Conservation (phyloP, 2,888 invertebrate genomes). For the Drosophila trichaetosa region DNA sequence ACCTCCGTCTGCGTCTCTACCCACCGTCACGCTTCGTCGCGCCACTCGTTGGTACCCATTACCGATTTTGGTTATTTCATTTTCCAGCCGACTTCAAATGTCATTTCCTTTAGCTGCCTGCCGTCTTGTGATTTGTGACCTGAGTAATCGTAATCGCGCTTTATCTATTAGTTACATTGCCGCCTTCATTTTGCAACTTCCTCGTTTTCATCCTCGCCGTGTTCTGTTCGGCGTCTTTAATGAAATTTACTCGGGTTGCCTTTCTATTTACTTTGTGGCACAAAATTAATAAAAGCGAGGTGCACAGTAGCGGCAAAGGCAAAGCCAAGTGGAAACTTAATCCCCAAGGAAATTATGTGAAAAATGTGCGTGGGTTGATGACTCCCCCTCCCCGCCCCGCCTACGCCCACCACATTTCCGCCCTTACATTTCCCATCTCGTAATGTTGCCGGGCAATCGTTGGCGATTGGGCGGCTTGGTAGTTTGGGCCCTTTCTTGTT, state of each 20-base stretch:
- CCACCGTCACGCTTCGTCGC: background rate
- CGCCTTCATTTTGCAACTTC: conserved; percentile 37
- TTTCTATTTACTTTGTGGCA: conserved; percentile 74
- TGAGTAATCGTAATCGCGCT: conserved; percentile 67
- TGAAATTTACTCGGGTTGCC: conserved; percentile 71
- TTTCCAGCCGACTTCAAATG: conserved; percentile 72
- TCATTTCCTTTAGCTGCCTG: conserved; percentile 60
- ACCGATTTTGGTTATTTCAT: conserved; percentile 70
- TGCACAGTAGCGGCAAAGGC: conserved; percentile 36
- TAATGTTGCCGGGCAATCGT: conserved; percentile 11
- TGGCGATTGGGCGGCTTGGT: conserved; percentile 12
- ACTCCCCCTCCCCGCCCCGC: background rate
- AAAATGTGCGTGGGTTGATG: conserved; percentile 68
- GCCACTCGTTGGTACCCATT: conserved; percentile 43
- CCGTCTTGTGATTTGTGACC: conserved; percentile 65
- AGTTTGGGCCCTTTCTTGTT: conserved; percentile 10
- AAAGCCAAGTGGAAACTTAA: conserved; percentile 74
- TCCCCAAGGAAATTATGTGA: conserved; percentile 77
- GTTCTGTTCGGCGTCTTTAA: conserved; percentile 60
- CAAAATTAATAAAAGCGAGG: conserved; percentile 70
- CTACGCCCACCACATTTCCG: background rate
- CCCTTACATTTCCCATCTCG: background rate
- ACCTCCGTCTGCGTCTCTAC: conserved; percentile 1
- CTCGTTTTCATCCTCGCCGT: conserved; percentile 1
- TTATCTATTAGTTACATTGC: conserved; percentile 73